A percentile compares a stretch with the other conserved stretches of the same genome.
phyloP scores from a whole-genome alignment of 2,113 vertebrate genomes.

The Panthera leo region DNA sequence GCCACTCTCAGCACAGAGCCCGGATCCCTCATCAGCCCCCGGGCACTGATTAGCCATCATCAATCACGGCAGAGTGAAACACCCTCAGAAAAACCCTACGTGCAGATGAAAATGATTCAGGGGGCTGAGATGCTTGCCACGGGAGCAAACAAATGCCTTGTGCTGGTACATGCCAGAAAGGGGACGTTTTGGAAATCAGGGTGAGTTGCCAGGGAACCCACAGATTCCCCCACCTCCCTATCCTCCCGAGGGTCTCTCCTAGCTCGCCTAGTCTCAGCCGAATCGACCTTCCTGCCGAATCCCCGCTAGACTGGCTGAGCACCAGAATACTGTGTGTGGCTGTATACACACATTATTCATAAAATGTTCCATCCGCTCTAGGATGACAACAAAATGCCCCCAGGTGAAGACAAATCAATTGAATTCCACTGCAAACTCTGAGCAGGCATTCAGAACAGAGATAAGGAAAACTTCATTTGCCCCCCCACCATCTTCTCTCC shows the following conservation, averaged over 20 bases:
- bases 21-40: neutral
- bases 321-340: neutral
- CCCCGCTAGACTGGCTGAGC: neutral
- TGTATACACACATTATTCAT: neutral
- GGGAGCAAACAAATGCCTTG: neutral
- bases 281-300: neutral
- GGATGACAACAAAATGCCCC: neutral
- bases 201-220: neutral
- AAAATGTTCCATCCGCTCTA: neutral
- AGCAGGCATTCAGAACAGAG: neutral
- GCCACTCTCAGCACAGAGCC: neutral
- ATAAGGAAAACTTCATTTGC: neutral
- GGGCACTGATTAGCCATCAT: too few relatives aligned
- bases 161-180: neutral
- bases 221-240: neutral
- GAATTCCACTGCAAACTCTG: neutral
- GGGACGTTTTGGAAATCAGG: neutral
- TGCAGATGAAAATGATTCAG: neutral
- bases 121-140: neutral
- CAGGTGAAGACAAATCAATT: neutral
- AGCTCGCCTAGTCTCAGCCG: neutral
- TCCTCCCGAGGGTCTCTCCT: neutral
- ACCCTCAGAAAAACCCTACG: neutral
- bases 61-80: neutral
- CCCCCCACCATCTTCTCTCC: neutral